Conservation (phyloP, 2,888 invertebrate genomes). For the Barypeithes pellucidus region DNA sequence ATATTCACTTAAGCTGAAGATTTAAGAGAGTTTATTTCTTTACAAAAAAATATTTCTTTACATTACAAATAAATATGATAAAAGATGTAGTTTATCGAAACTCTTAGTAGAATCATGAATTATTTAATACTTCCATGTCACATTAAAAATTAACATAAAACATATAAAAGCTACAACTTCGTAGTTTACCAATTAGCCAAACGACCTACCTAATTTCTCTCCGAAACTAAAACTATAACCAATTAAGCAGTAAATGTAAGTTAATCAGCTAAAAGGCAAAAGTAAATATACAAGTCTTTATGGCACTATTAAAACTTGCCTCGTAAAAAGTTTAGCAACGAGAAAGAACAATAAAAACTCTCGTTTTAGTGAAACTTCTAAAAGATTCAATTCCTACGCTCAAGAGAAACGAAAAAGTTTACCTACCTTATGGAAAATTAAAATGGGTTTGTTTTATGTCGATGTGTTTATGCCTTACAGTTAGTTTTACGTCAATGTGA, state of each 20-base stretch:
- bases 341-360: constrained; percentile 50
- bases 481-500: constrained; percentile 8
- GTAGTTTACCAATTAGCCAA: constrained; percentile 11
- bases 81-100: too few relatives aligned
- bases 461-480: constrained; percentile 42
- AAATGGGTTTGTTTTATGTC: constrained; percentile 46
- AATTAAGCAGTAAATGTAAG: constrained; percentile 45
- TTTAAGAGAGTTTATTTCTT: too few relatives aligned
- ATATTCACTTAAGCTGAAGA: too few relatives aligned
- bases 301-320: constrained; percentile 52
- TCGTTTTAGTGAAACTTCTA: constrained; percentile 41
- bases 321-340: constrained; percentile 51
- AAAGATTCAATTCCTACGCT: constrained; percentile 51
- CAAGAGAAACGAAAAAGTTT: constrained; percentile 39
- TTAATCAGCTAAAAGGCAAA: constrained; percentile 53
- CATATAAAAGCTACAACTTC: neutral
- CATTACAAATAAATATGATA: too few relatives aligned
- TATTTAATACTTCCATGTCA: too few relatives aligned
- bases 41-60: too few relatives aligned
- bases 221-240: constrained; percentile 36
- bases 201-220: constrained; percentile 12
- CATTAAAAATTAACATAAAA: neutral
- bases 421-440: constrained; percentile 52
- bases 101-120: too few relatives aligned
- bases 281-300: constrained; percentile 48